phyloP scores from a whole-genome alignment of 1,140 invertebrate species.

The Radopholus similis region DNA sequence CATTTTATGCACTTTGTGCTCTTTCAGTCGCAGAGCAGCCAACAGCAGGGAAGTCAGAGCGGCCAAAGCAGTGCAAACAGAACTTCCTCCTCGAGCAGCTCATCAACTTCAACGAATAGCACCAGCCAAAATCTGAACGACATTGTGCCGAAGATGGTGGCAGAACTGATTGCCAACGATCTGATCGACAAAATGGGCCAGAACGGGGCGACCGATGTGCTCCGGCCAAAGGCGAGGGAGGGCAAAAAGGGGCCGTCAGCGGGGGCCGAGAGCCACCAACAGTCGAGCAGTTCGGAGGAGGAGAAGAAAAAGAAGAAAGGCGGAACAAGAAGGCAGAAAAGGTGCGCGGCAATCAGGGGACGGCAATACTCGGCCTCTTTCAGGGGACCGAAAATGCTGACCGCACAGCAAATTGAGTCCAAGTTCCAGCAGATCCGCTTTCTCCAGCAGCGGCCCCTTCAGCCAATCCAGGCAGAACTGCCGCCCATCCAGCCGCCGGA shows the following conservation, averaged over 20 bases:
- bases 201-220: not conserved
- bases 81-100: not conserved
- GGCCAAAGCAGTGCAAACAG: not conserved
- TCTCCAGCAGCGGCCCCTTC: not conserved
- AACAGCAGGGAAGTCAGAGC: not conserved
- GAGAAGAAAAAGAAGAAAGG: not conserved
- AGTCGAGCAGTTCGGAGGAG: no score
- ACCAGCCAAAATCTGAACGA: not conserved
- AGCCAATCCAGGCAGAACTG: slow-evolving; percentile 1
- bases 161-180: not conserved
- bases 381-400: not conserved
- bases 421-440: slow-evolving; percentile 12
- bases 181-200: not conserved
- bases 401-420: slow-evolving; percentile 9
- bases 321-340: not conserved
- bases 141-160: not conserved
- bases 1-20: no score
- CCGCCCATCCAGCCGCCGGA: slow-evolving; percentile 14
- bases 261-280: no score
- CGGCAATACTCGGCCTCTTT: not conserved
- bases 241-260: no score
- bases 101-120: not conserved
- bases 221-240: not conserved
- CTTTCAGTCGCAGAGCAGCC: no score
- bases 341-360: not conserved